Evolutionary conservation across 2,797 vertebrate species (phyloP).

Genomic region (Protosalanx chinensis): DNA sequence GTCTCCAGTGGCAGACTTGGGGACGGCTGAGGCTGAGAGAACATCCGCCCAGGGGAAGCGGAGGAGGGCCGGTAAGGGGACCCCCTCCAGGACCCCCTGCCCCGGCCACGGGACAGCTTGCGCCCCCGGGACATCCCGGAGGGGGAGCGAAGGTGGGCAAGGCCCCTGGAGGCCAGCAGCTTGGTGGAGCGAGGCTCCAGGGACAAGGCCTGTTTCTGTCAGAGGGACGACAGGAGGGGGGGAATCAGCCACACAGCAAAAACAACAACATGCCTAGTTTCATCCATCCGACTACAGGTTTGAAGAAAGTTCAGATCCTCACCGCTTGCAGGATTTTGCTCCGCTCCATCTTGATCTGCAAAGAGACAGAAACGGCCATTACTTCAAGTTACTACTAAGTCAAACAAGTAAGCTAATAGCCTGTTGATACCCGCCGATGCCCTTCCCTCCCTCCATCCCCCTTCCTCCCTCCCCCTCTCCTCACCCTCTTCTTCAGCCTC

Average conservation of each 20-base stretch:
- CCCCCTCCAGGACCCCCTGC: slow-evolving; percentile 47
- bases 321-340: slow-evolving; percentile 72
- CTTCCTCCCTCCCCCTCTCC: background rate
- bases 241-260: background rate
- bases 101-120: slow-evolving; percentile 63
- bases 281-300: background rate
- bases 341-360: slow-evolving; percentile 77
- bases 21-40: slow-evolving; percentile 29
- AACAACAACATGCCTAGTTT: background rate
- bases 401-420: background rate
- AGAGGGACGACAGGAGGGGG: background rate
- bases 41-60: slow-evolving; percentile 26
- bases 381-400: background rate
- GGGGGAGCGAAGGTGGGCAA: slow-evolving; percentile 62
- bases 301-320: slow-evolving; percentile 42
- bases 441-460: background rate
- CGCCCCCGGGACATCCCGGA: slow-evolving; percentile 62
- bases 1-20: slow-evolving; percentile 32
- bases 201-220: slow-evolving; percentile 61
- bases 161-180: slow-evolving; percentile 60
- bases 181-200: slow-evolving; percentile 63
- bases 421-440: background rate
- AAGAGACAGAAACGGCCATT: slow-evolving; percentile 3
- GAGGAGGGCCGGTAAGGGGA: slow-evolving; percentile 36
- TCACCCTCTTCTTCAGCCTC: slow-evolving; percentile 75